phyloP scores from a whole-genome alignment of 1,140 invertebrate genomes.

The Brachionus angularis region DNA sequence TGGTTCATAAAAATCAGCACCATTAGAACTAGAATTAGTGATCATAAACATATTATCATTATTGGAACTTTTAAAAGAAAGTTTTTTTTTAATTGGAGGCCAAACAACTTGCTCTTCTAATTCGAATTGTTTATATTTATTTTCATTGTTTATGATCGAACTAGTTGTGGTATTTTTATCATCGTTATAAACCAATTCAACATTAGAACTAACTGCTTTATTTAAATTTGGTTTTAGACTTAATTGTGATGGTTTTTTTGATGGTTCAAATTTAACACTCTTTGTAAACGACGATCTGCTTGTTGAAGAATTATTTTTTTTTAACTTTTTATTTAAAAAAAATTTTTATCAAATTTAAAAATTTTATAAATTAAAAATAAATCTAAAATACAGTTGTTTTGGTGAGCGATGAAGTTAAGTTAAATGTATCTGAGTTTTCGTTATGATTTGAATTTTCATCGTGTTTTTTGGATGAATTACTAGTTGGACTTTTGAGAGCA shows the following conservation, averaged over 20 bases:
- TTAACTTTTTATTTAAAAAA: background rate
- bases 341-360: background rate
- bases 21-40: slow-evolving; percentile 10
- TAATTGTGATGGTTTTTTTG: background rate
- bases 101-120: no score
- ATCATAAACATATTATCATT: background rate
- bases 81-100: slow-evolving; percentile 20
- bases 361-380: no score
- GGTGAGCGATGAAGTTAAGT: no score
- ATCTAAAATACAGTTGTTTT: no score
- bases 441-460: no score
- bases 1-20: slow-evolving; percentile 37
- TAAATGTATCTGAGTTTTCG: no score
- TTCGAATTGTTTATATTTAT: no score
- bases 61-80: background rate
- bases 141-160: no score
- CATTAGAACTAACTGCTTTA: background rate
- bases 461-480: background rate
- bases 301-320: background rate
- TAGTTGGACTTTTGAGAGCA: background rate
- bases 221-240: background rate
- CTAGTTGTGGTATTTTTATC: no score
- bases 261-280: background rate
- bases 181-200: no score
- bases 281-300: background rate